Percentiles rank a stretch among this genome's conserved stretches.
Conservation (phyloP, 35 echinoderm and acorn worm species). For the Eucidaris tribuloides region DNA sequence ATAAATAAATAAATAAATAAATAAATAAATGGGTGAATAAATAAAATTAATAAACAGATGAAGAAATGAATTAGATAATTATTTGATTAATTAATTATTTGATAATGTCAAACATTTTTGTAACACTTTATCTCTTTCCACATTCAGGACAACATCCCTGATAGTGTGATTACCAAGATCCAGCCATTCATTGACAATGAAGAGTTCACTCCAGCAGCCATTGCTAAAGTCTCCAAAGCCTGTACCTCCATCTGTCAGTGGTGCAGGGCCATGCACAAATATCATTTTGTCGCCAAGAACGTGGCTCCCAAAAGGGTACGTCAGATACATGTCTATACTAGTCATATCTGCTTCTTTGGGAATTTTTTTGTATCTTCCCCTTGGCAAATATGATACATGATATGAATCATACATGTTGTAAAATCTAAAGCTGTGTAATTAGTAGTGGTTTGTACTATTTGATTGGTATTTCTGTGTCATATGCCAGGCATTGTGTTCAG, state of each 20-base stretch:
- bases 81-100: no score
- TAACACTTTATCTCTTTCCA: not conserved
- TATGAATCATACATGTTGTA: no score
- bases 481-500: no score
- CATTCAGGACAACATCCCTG: slow-evolving; percentile 86
- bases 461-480: not conserved
- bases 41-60: no score
- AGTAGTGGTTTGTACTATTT: not conserved
- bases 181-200: slow-evolving; percentile 94
- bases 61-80: no score
- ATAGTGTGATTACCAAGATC: slow-evolving; percentile 83
- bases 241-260: slow-evolving; percentile 99
- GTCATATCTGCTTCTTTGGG: no score
- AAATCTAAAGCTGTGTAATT: not conserved
- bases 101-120: not conserved
- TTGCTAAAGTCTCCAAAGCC: slow-evolving; percentile 93
- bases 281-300: slow-evolving; percentile 97
- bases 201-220: slow-evolving; percentile 87
- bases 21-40: no score
- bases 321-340: not conserved
- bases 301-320: slow-evolving; percentile 98
- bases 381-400: no score
- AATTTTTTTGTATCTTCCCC: no score
- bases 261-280: slow-evolving; percentile 96
- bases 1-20: no score